phyloP scores from a whole-genome alignment of 2,113 vertebrate genomes.

The Cettia cetti region DNA sequence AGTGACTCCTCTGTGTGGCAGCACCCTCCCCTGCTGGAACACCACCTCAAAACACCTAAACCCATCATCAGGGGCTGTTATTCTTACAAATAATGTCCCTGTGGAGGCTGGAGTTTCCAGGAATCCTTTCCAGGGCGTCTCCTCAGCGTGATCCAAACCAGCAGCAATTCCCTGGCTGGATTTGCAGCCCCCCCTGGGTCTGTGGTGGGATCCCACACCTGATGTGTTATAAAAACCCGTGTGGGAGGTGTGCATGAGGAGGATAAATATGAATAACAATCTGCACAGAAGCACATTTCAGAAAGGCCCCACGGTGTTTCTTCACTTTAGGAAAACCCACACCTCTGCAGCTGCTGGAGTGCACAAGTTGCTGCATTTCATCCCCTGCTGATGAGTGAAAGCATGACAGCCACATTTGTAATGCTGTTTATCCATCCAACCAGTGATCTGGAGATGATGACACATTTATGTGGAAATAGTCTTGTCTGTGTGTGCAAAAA shows the following conservation, averaged over 20 bases:
- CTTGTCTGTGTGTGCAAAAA: not conserved
- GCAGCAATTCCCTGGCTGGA: not conserved
- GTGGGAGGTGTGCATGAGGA: not conserved
- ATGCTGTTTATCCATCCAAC: not conserved
- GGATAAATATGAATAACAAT: not conserved
- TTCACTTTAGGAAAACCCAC: not conserved
- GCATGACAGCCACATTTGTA: not conserved
- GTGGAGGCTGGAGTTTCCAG: not conserved
- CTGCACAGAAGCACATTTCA: not conserved
- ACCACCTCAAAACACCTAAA: not conserved
- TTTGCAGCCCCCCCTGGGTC: not conserved
- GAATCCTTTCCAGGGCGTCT: not conserved
- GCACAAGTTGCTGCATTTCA: not conserved
- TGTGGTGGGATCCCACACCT: not conserved
- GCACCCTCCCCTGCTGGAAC: not conserved
- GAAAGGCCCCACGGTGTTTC: not conserved
- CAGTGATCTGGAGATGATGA: not conserved
- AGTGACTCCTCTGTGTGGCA: not conserved
- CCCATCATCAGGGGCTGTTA: not conserved
- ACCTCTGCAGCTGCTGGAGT: not conserved
- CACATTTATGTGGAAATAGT: not conserved
- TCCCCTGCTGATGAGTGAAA: not conserved
- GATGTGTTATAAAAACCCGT: rapidly evolving
- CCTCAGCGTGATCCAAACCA: not conserved
- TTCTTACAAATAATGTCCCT: rapidly evolving